Base-by-base conservation (phyloP, 2,797 vertebrate genomes). In the Brachyalestes nurse region DNA sequence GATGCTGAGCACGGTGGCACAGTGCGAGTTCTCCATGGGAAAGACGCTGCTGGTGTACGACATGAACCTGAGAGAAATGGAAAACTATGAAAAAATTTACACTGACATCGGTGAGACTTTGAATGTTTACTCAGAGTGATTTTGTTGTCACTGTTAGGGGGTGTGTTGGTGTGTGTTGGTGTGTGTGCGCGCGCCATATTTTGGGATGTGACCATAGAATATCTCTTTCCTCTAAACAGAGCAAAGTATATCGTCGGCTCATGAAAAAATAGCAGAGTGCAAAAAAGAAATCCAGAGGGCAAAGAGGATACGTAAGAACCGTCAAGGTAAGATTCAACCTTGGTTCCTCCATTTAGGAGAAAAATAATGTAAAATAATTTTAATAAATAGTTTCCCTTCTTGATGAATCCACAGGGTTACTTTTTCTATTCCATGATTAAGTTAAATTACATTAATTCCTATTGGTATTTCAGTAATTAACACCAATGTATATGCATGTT, bases 21-120 rank as follows among this genome's bases (percentile, higher is more conserved):
- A 99, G 45, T 99, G 98, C 90, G 98, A 99, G 86, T 99, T 97
- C 90, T 99, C 98, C 45, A 98, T 99, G 98, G 97, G 97, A 57
- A 99, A 99, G 92, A 99, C 98, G 0, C 91, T 98, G 78, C 94
- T 99, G 85, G 98, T 99, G 5, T 98, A 99, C 75, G 96, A 99
- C 80, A 99, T 99, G 98, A 99, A 99, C 90, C 95, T 99, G 65
- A 94, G 94, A 85, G 98, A 99, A 92, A 99, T 99, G 98, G 97
- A 99, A 83, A 99, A 99, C 81, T 99, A 99, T 79, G 98, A 98
- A 91, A 96, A 95, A 89, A 99, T 98, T 86, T 99, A 99, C 88
- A 90, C 93, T 40, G 95, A 97, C 80, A 99, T 99, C 88, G 98
- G 98, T 99, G 94, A 89, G 85, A 6, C 1, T 40, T 40, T 40